Evolutionary conservation across 2,113 vertebrate species (phyloP).

Genomic region (Sterna hirundo): DNA sequence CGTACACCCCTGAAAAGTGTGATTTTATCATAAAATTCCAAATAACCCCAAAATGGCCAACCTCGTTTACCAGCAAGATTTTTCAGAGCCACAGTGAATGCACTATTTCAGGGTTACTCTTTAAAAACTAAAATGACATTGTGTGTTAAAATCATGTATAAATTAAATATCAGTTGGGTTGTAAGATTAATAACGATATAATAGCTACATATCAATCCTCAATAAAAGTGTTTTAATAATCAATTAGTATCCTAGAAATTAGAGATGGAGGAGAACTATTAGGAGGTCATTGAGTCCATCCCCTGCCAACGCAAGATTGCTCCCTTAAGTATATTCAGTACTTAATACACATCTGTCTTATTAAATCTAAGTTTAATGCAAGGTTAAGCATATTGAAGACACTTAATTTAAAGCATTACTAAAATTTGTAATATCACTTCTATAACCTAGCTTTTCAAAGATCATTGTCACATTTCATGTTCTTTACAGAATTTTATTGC

Average conservation of each 20-base stretch:
- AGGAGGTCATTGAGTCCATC: constrained; percentile 70
- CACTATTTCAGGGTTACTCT: background rate
- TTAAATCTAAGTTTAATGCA: constrained; percentile 59
- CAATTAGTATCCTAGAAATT: constrained; percentile 73
- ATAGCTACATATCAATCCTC: constrained; percentile 71
- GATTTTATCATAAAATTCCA: constrained; percentile 12
- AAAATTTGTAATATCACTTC: constrained; percentile 68
- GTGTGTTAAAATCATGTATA: constrained; percentile 56
- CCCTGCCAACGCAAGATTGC: constrained; percentile 51
- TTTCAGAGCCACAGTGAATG: background rate
- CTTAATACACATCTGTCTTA: constrained; percentile 53
- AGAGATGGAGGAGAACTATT: constrained; percentile 68
- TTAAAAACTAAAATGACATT: constrained; percentile 56
- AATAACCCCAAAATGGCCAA: constrained; percentile 5
- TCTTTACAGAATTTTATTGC: constrained; percentile 61
- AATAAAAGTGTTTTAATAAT: constrained; percentile 72
- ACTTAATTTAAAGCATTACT: constrained; percentile 72
- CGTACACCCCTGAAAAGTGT: background rate
- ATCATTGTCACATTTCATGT: constrained; percentile 69
- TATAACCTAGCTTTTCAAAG: constrained; percentile 62
- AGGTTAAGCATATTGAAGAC: constrained; percentile 71
- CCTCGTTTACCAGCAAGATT: constrained; percentile 5
- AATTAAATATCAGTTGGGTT: constrained; percentile 71
- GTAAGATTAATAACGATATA: constrained; percentile 71
- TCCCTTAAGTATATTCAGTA: constrained; percentile 55